Evolutionary conservation across 23 tunicate genomes (phyloP), one percentile per base, ranked within the genome.

Genomic region (Styela clava): DNA sequence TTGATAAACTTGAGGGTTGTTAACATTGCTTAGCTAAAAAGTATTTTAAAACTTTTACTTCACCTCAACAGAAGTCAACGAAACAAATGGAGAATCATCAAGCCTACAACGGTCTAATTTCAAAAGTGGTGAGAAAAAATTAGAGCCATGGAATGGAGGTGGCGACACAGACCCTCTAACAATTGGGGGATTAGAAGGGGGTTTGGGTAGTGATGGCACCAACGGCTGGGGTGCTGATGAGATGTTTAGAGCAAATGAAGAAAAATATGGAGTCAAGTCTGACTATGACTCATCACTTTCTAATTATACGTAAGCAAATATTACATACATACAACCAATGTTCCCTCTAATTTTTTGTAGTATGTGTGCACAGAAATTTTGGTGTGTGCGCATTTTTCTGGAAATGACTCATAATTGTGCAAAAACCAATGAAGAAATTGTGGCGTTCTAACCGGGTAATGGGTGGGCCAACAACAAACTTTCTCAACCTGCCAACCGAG

Each of bases 61-160:
- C n/a, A n/a, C n/a, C n/a, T n/a, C n/a, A n/a, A 1, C 64, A 76
- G 81, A 76, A 23, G 33, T 76, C 65, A 76, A 76, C 26, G 65
- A 76, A 27, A 44, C 81, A 27, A 76, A 76, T 52, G 81, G 81
- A 25, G 81, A 76, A 1, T 33, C 81, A 51, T 0, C 33, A 23
- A 76, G 52, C 24, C 81, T 21, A 56, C 28, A 64, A 52, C 35
- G 67, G 27, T 36, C 62, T 0, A 67, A 67, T 24, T 25, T 29
- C 0, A 76, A 76, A 52, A 52, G 81, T 27, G 16, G 18, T 27
- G 81, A 76, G 37, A 76, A 76, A 27, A 52, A 76, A 56, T 52
- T 89, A 12, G 95, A 89, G 31, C 95, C 86, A 2, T 89, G 95
- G 95, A 80, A 81, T 68, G 95, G 89, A 22, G 95, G 95, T 63